Conservation (phyloP, 1,140 invertebrate species). For the Lethrus apterus region DNA sequence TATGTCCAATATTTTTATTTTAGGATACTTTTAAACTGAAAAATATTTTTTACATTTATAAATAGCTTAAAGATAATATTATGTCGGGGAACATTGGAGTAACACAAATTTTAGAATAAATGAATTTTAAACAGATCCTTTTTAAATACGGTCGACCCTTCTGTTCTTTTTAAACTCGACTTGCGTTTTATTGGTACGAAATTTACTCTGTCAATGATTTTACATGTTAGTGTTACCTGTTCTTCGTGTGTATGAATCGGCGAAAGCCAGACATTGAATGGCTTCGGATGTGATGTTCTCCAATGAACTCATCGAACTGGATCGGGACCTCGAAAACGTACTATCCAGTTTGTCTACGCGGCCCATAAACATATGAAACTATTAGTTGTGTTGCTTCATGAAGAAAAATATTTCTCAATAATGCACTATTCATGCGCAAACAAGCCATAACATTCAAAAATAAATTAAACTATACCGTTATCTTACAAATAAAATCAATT, state of each 20-base stretch:
- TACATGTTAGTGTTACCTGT: conserved; percentile 58
- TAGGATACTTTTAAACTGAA: too few relatives aligned
- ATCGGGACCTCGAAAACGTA: conserved; percentile 90
- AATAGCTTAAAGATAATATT: too few relatives aligned
- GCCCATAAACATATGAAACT: conserved; percentile 50
- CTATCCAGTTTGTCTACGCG: conserved; percentile 91
- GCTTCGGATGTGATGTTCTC: conserved; percentile 95
- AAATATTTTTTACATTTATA: too few relatives aligned
- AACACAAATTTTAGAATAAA: too few relatives aligned
- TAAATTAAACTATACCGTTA: not conserved
- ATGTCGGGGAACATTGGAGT: too few relatives aligned
- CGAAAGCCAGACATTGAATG: conserved; percentile 91
- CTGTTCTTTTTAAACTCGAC: too few relatives aligned
- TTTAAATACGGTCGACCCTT: too few relatives aligned
- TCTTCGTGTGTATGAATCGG: conserved; percentile 91
- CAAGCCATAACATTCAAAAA: conserved; percentile 18
- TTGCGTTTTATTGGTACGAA: too few relatives aligned
- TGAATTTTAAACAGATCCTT: too few relatives aligned
- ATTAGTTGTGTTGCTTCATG: conserved; percentile 18
- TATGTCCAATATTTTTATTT: too few relatives aligned
- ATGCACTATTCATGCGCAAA: conserved; percentile 22
- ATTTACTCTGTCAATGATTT: not conserved
- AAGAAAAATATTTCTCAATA: too few relatives aligned
- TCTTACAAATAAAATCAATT: not conserved
- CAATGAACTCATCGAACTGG: conserved; percentile 93